A percentile compares a stretch with the other conserved stretches of the same genome.
Evolutionary conservation across 1,140 invertebrate genomes (phyloP).

Genomic region (Macrobrachium nipponense): DNA sequence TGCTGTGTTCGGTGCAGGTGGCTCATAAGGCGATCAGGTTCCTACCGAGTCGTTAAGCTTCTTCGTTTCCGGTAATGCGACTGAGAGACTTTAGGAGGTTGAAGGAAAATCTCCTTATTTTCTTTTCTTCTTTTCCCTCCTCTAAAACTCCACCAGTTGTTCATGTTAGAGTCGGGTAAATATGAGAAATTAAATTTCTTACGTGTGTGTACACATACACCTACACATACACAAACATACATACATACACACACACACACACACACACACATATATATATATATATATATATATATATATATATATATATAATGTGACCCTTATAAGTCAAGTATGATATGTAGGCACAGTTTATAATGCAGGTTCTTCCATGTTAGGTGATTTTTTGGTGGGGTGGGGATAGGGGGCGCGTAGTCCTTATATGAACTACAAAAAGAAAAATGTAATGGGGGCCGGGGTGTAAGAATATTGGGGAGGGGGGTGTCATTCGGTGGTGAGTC

Average conservation of each 20-base stretch:
- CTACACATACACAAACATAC: neutral
- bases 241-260: neutral
- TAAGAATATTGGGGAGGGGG: neutral
- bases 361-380: neutral
- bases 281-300: conserved; percentile 14
- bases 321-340: neutral
- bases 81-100: too few species aligned
- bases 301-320: neutral
- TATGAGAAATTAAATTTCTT: neutral
- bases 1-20: too few species aligned
- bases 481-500: neutral
- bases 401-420: neutral
- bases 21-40: too few species aligned
- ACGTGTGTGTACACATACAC: neutral
- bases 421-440: too few species aligned
- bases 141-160: too few species aligned
- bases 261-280: neutral
- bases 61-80: too few species aligned
- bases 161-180: too few species aligned
- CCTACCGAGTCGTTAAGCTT: too few species aligned
- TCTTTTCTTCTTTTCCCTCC: too few species aligned
- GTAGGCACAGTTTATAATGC: neutral
- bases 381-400: neutral
- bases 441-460: neutral
- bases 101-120: too few species aligned